These are phyloP conservation scores for Xerus rutilus DNA, from an alignment of 2,797 vertebrate species.

Conservation along the genomic window DNA sequence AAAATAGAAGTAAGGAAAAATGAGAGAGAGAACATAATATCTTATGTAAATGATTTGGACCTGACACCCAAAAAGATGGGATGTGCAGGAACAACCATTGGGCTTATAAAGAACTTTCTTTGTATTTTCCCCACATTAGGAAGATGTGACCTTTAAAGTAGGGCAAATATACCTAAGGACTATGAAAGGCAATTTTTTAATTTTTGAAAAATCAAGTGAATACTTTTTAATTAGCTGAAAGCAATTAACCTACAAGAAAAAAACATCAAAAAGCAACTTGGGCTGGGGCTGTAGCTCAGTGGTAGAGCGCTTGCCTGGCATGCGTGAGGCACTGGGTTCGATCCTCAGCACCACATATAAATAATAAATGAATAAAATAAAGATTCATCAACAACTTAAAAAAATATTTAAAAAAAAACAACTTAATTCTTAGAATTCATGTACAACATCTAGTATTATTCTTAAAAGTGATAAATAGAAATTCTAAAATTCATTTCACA, in stretches of 20 bases:
- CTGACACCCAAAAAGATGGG: background rate
- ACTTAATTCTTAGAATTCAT: conserved; percentile 26
- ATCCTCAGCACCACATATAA: too few species aligned
- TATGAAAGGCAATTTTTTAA: conserved; percentile 21
- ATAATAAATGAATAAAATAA: too few species aligned
- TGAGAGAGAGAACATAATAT: background rate
- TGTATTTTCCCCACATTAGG: conserved; percentile 7
- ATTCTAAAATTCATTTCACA: conserved; percentile 34
- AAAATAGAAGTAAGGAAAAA: conserved; percentile 23
- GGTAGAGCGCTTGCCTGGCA: too few species aligned
- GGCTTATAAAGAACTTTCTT: background rate
- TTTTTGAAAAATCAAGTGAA: conserved; percentile 26
- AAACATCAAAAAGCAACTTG: background rate
- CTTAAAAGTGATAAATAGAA: conserved; percentile 37
- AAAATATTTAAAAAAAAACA: background rate
- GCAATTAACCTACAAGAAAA: conserved; percentile 16
- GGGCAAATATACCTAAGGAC: background rate
- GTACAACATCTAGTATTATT: background rate
- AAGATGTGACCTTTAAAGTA: background rate
- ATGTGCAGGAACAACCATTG: conserved; percentile 27
- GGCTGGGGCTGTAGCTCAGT: too few species aligned
- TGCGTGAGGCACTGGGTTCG: too few species aligned
- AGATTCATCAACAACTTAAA: too few species aligned
- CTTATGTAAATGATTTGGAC: background rate
- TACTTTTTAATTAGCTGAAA: conserved; percentile 49